Evolutionary conservation across 2,888 invertebrate genomes (phyloP), one percentile per base, ranked within the genome.

Genomic region (Agrypnus murinus): DNA sequence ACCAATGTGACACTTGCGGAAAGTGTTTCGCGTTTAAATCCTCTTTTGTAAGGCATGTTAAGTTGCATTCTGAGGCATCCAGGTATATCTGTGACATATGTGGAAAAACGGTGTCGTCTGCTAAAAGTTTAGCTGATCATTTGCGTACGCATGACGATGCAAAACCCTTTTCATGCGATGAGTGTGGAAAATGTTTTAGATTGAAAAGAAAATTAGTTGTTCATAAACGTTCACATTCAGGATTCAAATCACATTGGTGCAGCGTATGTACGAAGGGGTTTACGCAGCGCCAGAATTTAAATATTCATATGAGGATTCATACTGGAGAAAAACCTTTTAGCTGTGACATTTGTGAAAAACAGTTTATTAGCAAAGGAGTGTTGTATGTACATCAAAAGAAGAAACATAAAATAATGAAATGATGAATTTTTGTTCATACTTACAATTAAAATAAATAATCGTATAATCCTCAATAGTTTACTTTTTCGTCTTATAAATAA

Each of bases 201-300:
- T 62, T 50, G 25, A 85, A 82, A 1, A 84, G 85, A 9, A 72
- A 86, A 9, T 74, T 90, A 55, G 86, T 85, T 31, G 83, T 86
- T 0, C 89, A 89, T 58, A 87, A 87, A 82, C 86, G 88, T 0
- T 85, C 84, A 0, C 90, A 89, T 66, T 86, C 87, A 0, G 87
- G 88, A 4, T 82, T 86, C 0, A 83, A 88, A 40, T 89, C 89
- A 0, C 88, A 86, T 43, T 84, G 86, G 12, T 89, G 89, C 69
- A 85, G 87, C 7, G 83, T 86, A 64, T 89, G 90, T 67, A 87
- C 87, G 43, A 89, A 89, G 75, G 79, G 86, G 0, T 89, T 89
- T 75, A 87, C 87, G 53, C 86, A 89, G 69, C 85, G 86, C 70
- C 87, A 86, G 69, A 87, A 87, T 0, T 74, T 88, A 57, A 86